Base-by-base conservation (phyloP, 1,140 invertebrate genomes). In the Hylyphantes graminicola region DNA sequence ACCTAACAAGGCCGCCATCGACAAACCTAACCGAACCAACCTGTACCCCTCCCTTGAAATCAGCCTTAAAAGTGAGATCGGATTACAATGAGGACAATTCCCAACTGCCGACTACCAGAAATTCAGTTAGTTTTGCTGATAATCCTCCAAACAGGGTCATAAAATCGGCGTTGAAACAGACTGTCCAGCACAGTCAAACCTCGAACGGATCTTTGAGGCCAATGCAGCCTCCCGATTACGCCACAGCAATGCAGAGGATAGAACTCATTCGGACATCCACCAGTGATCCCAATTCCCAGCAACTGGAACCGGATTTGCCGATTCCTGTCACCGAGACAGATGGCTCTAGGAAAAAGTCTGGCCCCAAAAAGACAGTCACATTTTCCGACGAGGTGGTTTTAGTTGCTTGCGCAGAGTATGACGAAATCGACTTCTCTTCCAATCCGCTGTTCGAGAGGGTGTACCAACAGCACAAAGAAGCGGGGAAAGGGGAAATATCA, bases 341-440 rank as follows among this genome's bases (percentile, higher is more conserved):
- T 51, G 15, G 86, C 53, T 54, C 55, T 17, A 87, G 85, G 67
- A 88, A 87, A 80, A 88, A 88, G 72, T 87, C 87, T 61, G 85
- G 82, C 15, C 48, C 73, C 6, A 97, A 97, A 91, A 97, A 97
- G 89, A 96, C 95, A 86, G 96, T 97, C 3, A 96, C 96, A 0
- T 97, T 97, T 89, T 97, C 96, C 87, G 96, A 97, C 89, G 95
- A 97, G 90, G 96, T 97, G 0, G 96, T 96, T 78, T 90, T 97
- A 57, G 96, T 97, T 15, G 95, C 96, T 7, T 96, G 95, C 17
- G 96, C 96, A 0, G 94, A 96, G 87, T 95, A 96, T 89, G 94
- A 95, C 80, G 87, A 89, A 63, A 95, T 96, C 76, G 94, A 94
- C 87, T 96, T 96, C 87, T 95, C 96, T 88, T 95, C 96, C 0